phyloP scores from a whole-genome alignment of 1,140 invertebrate genomes.

The Conus betulinus region DNA sequence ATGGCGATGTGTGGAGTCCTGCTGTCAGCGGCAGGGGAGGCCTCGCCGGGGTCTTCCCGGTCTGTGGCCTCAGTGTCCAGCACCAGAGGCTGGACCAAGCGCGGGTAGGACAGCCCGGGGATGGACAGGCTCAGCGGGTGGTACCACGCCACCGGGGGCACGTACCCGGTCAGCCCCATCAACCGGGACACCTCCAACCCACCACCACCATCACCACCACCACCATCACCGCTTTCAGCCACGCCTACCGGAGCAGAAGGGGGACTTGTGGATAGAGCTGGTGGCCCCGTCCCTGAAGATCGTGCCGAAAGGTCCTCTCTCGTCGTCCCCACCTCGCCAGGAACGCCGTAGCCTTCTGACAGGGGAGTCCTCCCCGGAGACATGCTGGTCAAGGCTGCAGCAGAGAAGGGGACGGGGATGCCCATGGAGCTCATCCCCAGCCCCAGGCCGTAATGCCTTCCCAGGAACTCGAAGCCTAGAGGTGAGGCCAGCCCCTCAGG shows the following conservation, averaged over 20 bases:
- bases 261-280: not conserved
- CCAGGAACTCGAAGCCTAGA: conserved; percentile 1
- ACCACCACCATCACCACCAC: conserved; percentile 98
- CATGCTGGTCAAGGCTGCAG: not conserved
- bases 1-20: not conserved
- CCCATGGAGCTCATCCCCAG: conserved; percentile 5
- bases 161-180: conserved; percentile 93
- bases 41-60: too few relatives aligned
- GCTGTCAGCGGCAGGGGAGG: not conserved
- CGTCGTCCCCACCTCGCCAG: not conserved
- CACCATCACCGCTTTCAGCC: conserved; percentile 80
- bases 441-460: conserved; percentile 19
- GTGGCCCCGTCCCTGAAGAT: not conserved
- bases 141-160: conserved; percentile 76
- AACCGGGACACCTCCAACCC: conserved; percentile 99
- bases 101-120: conserved; percentile 45
- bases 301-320: not conserved
- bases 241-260: not conserved
- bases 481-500: not conserved
- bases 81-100: conserved; percentile 41
- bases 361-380: not conserved
- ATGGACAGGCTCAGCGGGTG: conserved; percentile 32
- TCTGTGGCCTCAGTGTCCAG: not conserved
- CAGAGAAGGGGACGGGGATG: not conserved
- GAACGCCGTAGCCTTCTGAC: not conserved